Base-by-base conservation (phyloP, 2,888 invertebrate genomes). In the Pardosa pseudoannulata region DNA sequence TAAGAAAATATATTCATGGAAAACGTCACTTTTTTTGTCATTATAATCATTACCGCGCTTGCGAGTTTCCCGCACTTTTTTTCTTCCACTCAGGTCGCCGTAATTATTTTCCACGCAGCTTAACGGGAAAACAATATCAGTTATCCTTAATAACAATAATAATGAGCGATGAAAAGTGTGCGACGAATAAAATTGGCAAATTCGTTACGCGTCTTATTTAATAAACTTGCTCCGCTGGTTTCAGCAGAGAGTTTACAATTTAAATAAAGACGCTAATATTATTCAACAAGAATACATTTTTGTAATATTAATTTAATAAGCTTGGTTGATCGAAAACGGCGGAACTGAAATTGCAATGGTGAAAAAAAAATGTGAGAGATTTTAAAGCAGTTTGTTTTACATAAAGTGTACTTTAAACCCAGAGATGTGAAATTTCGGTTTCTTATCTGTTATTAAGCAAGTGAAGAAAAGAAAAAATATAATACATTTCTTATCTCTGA, bases 91-190 rank as follows among this genome's bases (percentile, higher is more conserved):
- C 82, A 76, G 82, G 71, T 83, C 65, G 50, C 64, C 56, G 78
- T 85, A 85, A 85, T 85, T 85, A 85, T 85, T 85, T 85, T 85
- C 67, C 78, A 85, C 78, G 76, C 78, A 85, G 78, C 72, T 85
- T 85, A 73, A 85, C 78, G 73, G 78, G 78, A 68, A 85, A 85
- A 85, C 83, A 85, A 85, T 85, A 85, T 85, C 78, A 85, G 83
- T 85, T 85, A 85, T 85, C 83, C 78, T 79, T 85, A 85, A 78
- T 85, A 85, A 85, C 83, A 85, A 85, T 85, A 85, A 85, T 85
- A 85, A 85, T 85, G 83, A 85, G 73, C 78, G 83, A 85, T 83
- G 83, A 83, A 83, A 83, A 72, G 56, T 72, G 71, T 32, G 72
- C 82, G 76, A 83, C 78, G 83, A 85, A 85, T 85, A 85, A 85